Evolutionary conservation across 2,888 invertebrate species (phyloP).

Genomic region (Ametastegia equiseti): DNA sequence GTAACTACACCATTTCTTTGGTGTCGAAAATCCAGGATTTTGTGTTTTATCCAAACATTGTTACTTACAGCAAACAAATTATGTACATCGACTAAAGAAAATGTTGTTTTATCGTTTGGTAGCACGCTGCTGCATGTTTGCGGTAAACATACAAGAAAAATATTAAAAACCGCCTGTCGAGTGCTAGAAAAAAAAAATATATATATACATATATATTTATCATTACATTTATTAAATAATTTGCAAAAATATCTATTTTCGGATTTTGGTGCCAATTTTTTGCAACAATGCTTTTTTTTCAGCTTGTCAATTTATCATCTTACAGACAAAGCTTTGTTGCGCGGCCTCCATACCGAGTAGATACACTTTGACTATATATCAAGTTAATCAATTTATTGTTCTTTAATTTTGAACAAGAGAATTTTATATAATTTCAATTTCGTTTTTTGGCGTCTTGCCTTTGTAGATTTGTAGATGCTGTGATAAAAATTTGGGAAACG

Average conservation of each 20-base stretch:
- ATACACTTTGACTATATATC: background rate
- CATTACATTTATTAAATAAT: background rate
- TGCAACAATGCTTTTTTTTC: background rate
- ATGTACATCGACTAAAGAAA: too few species aligned
- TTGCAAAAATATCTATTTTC: constrained; percentile 22
- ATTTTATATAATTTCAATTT: constrained; percentile 38
- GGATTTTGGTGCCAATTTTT: background rate
- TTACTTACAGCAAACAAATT: too few species aligned
- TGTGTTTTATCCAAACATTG: background rate
- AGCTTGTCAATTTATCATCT: background rate
- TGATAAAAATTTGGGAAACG: constrained; percentile 38
- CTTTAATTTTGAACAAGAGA: background rate
- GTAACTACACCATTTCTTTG: too few species aligned
- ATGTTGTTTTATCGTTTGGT: background rate
- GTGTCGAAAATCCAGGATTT: background rate
- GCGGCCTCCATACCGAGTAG: too few species aligned
- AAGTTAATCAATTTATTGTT: constrained; percentile 17
- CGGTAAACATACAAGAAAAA: background rate
- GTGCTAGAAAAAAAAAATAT: background rate
- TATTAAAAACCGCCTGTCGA: too few species aligned
- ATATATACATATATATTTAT: too few species aligned
- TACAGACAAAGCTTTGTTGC: too few species aligned
- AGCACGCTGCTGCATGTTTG: background rate
- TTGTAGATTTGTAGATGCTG: constrained; percentile 54
- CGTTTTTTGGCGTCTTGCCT: constrained; percentile 53